Evolutionary conservation across 2,113 vertebrate genomes (phyloP).

Genomic region (Empidonax alnorum): DNA sequence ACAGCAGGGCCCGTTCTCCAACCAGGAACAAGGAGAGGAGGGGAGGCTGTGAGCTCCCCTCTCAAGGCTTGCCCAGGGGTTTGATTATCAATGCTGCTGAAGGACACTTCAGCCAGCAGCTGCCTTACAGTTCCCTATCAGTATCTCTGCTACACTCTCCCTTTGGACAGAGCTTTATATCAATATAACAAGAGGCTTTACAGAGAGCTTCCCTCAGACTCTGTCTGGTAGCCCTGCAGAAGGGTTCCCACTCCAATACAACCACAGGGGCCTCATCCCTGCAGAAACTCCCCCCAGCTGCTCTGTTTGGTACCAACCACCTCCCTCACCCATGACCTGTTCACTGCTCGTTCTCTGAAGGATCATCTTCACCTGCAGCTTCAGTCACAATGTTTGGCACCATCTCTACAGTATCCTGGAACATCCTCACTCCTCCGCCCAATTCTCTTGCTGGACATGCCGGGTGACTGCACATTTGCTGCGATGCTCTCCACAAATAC

Average conservation of each 20-base stretch:
- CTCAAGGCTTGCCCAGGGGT: not conserved
- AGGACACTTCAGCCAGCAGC: not conserved
- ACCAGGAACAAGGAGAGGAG: not conserved
- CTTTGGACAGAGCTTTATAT: not conserved
- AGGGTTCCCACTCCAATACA: not conserved
- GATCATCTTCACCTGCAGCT: not conserved
- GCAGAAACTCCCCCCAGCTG: not conserved
- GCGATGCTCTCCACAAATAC: not conserved
- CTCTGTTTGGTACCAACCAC: not conserved
- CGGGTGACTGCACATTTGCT: rapidly evolving
- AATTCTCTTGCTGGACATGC: not conserved
- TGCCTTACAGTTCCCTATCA: not conserved
- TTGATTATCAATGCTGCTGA: not conserved
- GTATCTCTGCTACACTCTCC: not conserved
- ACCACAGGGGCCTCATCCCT: not conserved
- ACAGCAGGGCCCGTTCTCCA: rapidly evolving
- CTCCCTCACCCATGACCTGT: rapidly evolving
- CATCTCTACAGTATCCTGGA: not conserved
- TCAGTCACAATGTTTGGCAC: not conserved
- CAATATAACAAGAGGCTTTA: not conserved
- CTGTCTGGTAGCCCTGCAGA: not conserved
- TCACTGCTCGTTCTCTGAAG: not conserved
- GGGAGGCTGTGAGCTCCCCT: not conserved
- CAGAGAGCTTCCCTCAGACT: not conserved
- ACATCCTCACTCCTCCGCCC: not conserved